Evolutionary conservation across 2,113 vertebrate species (phyloP), one percentile per base, ranked within the genome.

Genomic region (Mus spicilegus): DNA sequence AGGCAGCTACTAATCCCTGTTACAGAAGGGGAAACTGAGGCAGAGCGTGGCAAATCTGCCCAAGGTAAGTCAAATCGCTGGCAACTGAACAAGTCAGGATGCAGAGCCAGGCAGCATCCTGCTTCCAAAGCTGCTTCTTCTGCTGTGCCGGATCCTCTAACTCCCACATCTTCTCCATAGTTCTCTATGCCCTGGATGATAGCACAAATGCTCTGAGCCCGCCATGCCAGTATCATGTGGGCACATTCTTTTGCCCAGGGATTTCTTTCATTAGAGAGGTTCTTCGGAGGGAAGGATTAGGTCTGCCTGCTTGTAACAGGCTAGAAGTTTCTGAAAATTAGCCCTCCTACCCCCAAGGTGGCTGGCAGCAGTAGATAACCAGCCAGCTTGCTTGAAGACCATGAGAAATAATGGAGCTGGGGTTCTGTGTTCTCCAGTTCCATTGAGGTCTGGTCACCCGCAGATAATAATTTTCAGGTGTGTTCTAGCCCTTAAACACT

Each of bases 141-240:
- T 8, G 10, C 49, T 24, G 2, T 9, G 63, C 33, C 4, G 4
- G 49, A 12, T 56, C 19, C 0, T 1, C 56, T 19, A 2, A 3
- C 42, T 39, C 19, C 89, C 19, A 0, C 28, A 3, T 39, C 24
- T 51, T 11, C 13, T 77, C 20, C n/a, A 7, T 3, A 9, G 26
- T 49, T 56, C 82, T 81, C 73, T 63, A 28, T 17, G 4, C 54
- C 56, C 9, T 0, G 2, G 76, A 30, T 13, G 46, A 49, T 28
- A 10, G 1, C 26, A 28, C 51, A 36, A 61, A 39, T 13, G 42
- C 30, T 14, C 0, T 39, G 56, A 11, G 33, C 19, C 78, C 0
- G 2, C 80, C 20, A 26, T 10, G 7, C 61, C 39, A 30, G 39
- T 4, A 65, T 16, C 26, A 3, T 4, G 70, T 0, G 36, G 3